phyloP scores from a whole-genome alignment of 2,113 vertebrate genomes.

The Leptodactylus fuscus region DNA sequence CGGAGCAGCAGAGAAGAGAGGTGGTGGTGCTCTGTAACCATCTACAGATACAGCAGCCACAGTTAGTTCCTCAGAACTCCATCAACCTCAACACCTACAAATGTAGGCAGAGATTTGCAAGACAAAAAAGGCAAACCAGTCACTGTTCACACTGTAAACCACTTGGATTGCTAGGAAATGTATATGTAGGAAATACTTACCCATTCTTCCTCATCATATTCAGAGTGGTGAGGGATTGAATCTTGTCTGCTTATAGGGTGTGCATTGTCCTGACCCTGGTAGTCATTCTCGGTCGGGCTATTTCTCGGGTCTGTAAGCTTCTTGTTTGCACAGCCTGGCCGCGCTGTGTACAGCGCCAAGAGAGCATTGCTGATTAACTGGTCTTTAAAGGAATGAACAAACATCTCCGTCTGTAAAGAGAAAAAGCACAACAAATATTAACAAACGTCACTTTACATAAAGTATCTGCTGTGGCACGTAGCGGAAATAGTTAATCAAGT shows the following conservation, averaged over 20 bases:
- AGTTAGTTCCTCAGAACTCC: too few species aligned
- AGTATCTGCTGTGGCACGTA: neutral
- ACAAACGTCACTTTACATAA: neutral
- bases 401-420: slow-evolving; percentile 87
- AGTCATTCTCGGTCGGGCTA: slow-evolving; percentile 64
- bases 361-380: slow-evolving; percentile 94
- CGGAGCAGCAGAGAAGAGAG: too few species aligned
- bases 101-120: too few species aligned
- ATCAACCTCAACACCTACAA: too few species aligned
- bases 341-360: slow-evolving; percentile 89
- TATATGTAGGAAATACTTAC: slow-evolving; percentile 80
- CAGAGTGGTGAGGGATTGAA: slow-evolving; percentile 91
- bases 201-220: slow-evolving; percentile 97
- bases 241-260: slow-evolving; percentile 77
- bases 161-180: too few species aligned
- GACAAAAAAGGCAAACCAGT: too few species aligned
- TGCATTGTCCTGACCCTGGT: slow-evolving; percentile 67
- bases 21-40: too few species aligned
- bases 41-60: too few species aligned
- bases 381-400: slow-evolving; percentile 94
- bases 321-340: slow-evolving; percentile 85
- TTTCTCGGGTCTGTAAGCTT: slow-evolving; percentile 71
- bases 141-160: too few species aligned
- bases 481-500: neutral
- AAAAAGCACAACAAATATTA: slow-evolving; percentile 40